Conservation (phyloP, 1,140 invertebrate genomes). For the Bombus pascuorum region DNA sequence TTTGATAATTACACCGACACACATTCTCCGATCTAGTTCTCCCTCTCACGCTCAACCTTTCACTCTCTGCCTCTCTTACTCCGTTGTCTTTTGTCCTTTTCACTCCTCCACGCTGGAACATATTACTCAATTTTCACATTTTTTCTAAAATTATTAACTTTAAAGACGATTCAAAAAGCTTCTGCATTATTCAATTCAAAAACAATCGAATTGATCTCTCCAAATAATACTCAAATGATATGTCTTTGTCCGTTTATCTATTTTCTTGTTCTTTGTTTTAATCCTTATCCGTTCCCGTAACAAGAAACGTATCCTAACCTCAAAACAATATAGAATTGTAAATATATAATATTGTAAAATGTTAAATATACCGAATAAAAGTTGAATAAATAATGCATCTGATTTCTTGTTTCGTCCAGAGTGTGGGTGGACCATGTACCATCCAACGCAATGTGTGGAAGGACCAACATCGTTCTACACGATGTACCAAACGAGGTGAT, state of each 20-base stretch:
- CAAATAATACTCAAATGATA: too few species aligned
- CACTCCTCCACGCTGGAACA: background rate
- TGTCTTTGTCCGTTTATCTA: background rate
- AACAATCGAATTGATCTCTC: too few species aligned
- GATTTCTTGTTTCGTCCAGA: background rate
- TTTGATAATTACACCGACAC: slow-evolving; percentile 19
- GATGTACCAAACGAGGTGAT: background rate
- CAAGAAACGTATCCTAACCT: background rate
- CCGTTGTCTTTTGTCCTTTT: background rate
- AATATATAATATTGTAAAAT: background rate
- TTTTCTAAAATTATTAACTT: background rate
- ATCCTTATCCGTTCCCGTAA: background rate
- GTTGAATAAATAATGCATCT: background rate
- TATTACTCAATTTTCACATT: background rate
- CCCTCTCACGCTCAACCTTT: slow-evolving; percentile 18
- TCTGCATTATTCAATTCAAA: too few species aligned
- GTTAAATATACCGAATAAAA: background rate
- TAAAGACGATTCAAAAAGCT: background rate
- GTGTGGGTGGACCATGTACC: background rate
- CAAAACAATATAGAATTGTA: background rate
- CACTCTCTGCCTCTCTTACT: background rate
- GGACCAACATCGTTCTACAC: background rate
- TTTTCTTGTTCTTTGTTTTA: background rate
- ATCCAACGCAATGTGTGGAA: too few species aligned
- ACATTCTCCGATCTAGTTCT: slow-evolving; percentile 20